Percentiles rank a stretch among this genome's conserved stretches.
These are phyloP conservation scores for Papilio protenor DNA, from an alignment of 2,888 invertebrate genomes.

Conservation along the genomic window DNA sequence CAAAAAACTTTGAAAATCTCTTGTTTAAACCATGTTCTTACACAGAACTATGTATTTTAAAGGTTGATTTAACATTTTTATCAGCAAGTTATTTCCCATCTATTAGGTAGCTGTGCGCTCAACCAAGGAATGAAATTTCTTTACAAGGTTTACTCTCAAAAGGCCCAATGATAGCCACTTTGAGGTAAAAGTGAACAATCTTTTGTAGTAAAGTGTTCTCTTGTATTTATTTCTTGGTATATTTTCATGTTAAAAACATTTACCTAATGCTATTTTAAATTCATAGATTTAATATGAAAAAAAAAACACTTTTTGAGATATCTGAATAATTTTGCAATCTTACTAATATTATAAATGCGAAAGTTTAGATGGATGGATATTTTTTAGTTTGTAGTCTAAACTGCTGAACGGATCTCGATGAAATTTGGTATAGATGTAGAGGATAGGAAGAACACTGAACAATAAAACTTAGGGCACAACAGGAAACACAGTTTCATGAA, in stretches of 20 bases:
- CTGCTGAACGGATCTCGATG: too few relatives aligned
- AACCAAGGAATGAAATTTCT: constrained; percentile 5
- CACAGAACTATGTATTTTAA: not conserved
- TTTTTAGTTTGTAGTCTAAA: too few relatives aligned
- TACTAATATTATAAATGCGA: too few relatives aligned
- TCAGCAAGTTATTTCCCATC: not conserved
- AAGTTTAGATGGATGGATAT: too few relatives aligned
- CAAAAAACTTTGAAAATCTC: too few relatives aligned
- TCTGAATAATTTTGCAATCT: not conserved
- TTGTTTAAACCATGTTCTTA: not conserved
- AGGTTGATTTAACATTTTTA: not conserved
- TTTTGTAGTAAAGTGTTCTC: constrained; percentile 5
- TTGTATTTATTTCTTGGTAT: not conserved
- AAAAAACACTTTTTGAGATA: too few relatives aligned
- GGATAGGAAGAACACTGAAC: too few relatives aligned
- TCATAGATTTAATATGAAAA: too few relatives aligned
- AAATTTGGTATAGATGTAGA: too few relatives aligned
- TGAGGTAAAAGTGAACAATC: constrained; percentile 15
- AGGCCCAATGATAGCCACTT: constrained; percentile 8
- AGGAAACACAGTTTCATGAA: not conserved
- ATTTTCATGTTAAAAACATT: too few relatives aligned
- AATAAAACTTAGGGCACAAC: too few relatives aligned
- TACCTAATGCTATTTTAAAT: too few relatives aligned
- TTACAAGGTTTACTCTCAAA: constrained; percentile 14
- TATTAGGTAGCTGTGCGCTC: constrained; percentile 9